Base-by-base conservation (phyloP, 2,888 invertebrate genomes). In the Platycheirus albimanus region DNA sequence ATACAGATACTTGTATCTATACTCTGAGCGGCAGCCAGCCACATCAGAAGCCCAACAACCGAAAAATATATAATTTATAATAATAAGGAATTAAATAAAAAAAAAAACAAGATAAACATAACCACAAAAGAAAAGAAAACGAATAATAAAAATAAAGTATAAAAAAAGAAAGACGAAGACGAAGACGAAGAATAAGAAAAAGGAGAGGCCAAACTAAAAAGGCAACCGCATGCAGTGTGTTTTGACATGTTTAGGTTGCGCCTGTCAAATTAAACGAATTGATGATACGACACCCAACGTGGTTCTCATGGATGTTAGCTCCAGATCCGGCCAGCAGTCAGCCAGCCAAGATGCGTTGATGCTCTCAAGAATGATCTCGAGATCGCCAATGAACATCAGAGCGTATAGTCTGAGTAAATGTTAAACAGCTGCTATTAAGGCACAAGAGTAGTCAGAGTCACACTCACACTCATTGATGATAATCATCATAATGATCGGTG, bases 241-340 rank as follows among this genome's bases (percentile, higher is more conserved):
- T 91, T 90, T 91, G 91, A 90, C 90, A 91, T 91, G 90, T 91
- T 91, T 90, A 90, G 90, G 90, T 90, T 90, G 90, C 90, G 91
- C 90, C 89, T 91, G 91, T 91, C 91, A 91, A 91, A 91, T 91
- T 91, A 91, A 90, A 90, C 90, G 90, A 91, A 91, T 91, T 91
- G 91, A 91, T 91, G 91, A 90, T 91, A 90, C 91, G 90, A 91
- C 90, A 90, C 90, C 90, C 90, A 91, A 90, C 88, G 90, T 89
- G 91, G 89, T 90, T 91, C 90, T 89, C 89, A 90, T 89, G 90
- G 87, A 33, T 33, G 24, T n/a, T n/a, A n/a, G n/a, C n/a, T n/a
- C n/a, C n/a, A n/a, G n/a, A n/a, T n/a, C n/a, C n/a, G n/a, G n/a
- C n/a, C n/a, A n/a, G n/a, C n/a, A n/a, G n/a, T n/a, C n/a, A 24